A percentile compares a stretch with the other conserved stretches of the same genome.
Conservation (phyloP, 2,797 vertebrate species). For the Balearica regulorum region DNA sequence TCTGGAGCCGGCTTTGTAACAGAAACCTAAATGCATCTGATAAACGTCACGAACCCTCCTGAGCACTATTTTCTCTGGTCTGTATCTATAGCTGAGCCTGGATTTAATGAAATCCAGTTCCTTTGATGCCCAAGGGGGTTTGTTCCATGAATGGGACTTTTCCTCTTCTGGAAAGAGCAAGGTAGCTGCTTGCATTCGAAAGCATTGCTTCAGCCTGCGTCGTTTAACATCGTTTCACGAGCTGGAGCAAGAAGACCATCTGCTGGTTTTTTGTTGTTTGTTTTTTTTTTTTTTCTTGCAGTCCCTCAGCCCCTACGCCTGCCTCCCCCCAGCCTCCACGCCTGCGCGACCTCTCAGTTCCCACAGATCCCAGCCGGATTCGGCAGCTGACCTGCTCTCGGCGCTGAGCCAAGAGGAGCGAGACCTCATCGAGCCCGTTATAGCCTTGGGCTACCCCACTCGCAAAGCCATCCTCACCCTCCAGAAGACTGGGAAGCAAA, state of each 20-base stretch:
- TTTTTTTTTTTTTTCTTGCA: constrained; percentile 21
- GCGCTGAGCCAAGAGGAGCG: constrained; percentile 88
- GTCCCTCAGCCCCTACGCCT: constrained; percentile 75
- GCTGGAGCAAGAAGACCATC: background rate
- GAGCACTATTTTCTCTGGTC: background rate
- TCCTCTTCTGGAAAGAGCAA: background rate
- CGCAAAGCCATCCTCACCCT: constrained; percentile 85
- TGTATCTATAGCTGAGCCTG: background rate
- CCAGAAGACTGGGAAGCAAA: constrained; percentile 86
- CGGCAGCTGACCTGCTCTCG: constrained; percentile 81
- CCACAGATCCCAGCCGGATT: constrained; percentile 68
- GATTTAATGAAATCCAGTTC: background rate
- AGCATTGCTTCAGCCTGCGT: background rate
- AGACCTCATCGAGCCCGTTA: constrained; percentile 83
- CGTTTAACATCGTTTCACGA: background rate
- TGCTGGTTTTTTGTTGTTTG: background rate
- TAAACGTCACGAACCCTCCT: background rate
- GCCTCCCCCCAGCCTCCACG: constrained; percentile 46
- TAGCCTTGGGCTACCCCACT: constrained; percentile 84
- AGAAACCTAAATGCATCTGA: background rate
- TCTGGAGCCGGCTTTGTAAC: background rate
- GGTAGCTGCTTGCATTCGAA: background rate
- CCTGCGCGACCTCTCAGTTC: constrained; percentile 41
- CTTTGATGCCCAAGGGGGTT: background rate
- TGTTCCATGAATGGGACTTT: background rate